These are phyloP conservation scores for Cheirogaleus medius DNA, from an alignment of 2,113 vertebrate species.

Conservation along the genomic window DNA sequence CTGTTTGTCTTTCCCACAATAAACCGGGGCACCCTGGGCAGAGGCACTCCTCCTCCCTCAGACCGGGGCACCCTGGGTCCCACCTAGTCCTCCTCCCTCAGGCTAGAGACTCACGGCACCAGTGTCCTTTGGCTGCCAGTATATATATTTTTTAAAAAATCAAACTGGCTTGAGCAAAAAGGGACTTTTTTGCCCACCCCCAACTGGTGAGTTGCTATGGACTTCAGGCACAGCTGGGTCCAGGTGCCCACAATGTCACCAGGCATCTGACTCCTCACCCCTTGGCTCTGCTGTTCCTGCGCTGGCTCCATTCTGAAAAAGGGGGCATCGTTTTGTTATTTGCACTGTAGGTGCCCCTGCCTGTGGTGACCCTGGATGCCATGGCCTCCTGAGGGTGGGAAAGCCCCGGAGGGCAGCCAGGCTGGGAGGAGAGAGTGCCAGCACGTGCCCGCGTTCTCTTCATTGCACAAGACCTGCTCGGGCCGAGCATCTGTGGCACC, in stretches of 20 bases:
- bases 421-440: not conserved
- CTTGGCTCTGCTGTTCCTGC: not conserved
- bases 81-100: too few relatives aligned
- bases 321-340: not conserved
- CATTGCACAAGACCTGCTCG: accelerated
- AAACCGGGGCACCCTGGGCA: not conserved
- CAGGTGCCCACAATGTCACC: not conserved
- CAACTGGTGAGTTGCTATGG: accelerated
- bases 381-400: not conserved
- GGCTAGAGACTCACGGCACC: not conserved
- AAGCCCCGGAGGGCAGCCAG: not conserved
- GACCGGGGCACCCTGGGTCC: too few relatives aligned
- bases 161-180: not conserved
- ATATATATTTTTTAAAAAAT: too few relatives aligned
- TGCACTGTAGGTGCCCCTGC: not conserved
- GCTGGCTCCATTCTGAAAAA: not conserved
- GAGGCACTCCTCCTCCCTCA: not conserved
- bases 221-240: not conserved
- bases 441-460: accelerated
- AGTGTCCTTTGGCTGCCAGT: not conserved
- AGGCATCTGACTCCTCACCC: not conserved
- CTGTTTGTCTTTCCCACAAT: not conserved
- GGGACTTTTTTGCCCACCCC: not conserved
- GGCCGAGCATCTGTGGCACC: not conserved
- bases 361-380: not conserved